Conservation (phyloP, 2,888 invertebrate species). For the Torymus auratus region DNA sequence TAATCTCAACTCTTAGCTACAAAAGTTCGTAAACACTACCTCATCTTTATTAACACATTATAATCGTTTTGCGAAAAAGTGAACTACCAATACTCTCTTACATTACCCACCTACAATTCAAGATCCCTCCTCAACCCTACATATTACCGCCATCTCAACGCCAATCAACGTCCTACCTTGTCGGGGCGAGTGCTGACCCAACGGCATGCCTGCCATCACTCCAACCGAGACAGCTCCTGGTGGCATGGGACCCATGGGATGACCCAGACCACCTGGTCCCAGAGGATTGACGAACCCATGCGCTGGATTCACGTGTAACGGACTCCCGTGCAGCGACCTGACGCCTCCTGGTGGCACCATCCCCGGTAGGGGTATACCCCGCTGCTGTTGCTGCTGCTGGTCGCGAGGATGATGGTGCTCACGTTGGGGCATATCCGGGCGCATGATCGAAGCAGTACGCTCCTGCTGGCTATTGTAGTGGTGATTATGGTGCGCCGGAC, state of each 20-base stretch:
- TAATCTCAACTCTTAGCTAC: too few relatives aligned
- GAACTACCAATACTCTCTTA: too few relatives aligned
- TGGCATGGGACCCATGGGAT: constrained; percentile 16
- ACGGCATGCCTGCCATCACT: constrained; percentile 27
- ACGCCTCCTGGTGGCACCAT: constrained; percentile 66
- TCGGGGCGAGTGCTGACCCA: constrained; percentile 35
- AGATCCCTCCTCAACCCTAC: too few relatives aligned
- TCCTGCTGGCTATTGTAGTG: constrained; percentile 53
- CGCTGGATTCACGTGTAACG: constrained; percentile 68
- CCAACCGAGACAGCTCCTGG: constrained; percentile 5
- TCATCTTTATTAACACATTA: too few relatives aligned
- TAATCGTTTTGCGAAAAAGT: too few relatives aligned
- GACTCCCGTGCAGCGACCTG: constrained; percentile 59
- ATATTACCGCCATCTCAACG: too few relatives aligned
- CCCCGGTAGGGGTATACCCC: constrained; percentile 74
- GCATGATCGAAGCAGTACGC: constrained; percentile 50
- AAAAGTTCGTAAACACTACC: too few relatives aligned
- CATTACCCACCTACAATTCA: too few relatives aligned
- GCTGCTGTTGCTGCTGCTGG: constrained; percentile 34
- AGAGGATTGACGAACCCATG: constrained; percentile 74
- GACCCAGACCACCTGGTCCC: constrained; percentile 59
- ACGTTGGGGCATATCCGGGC: neutral
- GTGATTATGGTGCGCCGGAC: constrained; percentile 34
- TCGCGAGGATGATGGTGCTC: neutral
- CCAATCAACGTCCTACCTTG: constrained; percentile 39